phyloP scores from a whole-genome alignment of 2,797 vertebrate species.

The Tympanoctomys barrerae region DNA sequence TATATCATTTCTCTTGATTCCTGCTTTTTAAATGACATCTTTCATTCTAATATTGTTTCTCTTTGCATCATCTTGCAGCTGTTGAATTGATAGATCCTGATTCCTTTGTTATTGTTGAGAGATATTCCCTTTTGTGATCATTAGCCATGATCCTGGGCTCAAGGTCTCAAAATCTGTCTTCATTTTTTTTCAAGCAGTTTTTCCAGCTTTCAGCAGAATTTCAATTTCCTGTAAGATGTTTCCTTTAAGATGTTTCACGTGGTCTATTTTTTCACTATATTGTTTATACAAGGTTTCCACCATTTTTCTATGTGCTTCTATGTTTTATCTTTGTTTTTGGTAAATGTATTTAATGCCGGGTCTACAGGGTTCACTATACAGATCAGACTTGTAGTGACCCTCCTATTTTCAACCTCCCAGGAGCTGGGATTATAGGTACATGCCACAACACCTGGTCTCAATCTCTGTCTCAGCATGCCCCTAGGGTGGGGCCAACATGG shows the following conservation, averaged over 20 bases:
- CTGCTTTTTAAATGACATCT: not conserved
- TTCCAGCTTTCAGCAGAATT: not conserved
- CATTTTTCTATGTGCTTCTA: not conserved
- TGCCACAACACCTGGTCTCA: too few relatives aligned
- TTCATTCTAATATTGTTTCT: not conserved
- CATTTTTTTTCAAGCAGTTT: not conserved
- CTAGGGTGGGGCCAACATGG: too few relatives aligned
- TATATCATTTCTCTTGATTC: not conserved
- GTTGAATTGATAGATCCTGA: not conserved
- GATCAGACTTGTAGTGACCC: too few relatives aligned
- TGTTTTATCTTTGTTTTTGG: too few relatives aligned
- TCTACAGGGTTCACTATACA: too few relatives aligned
- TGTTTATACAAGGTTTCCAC: not conserved
- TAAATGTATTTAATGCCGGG: too few relatives aligned
- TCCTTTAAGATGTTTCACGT: not conserved
- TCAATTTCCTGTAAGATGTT: not conserved
- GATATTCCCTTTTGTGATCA: not conserved
- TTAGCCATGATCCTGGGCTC: not conserved
- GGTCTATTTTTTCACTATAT: not conserved
- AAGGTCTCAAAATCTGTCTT: not conserved
- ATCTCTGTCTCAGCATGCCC: too few relatives aligned
- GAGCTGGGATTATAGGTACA: too few relatives aligned
- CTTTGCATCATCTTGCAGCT: not conserved
- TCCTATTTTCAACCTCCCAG: too few relatives aligned
- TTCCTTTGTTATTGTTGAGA: not conserved